These are phyloP conservation scores for Danionella cerebrum DNA, from an alignment of 2,113 vertebrate genomes.

Conservation along the genomic window DNA sequence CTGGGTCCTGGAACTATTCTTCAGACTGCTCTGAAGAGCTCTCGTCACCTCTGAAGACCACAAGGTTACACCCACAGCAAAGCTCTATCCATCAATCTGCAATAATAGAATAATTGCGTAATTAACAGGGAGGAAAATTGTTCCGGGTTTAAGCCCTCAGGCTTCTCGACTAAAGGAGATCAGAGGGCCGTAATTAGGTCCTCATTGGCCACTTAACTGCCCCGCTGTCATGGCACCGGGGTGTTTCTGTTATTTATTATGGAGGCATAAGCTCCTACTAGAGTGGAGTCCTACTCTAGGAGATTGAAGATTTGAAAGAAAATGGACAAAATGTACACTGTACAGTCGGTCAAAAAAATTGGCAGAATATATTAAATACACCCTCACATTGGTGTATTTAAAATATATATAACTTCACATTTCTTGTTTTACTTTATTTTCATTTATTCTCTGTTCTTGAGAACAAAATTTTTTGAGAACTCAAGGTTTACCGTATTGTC, in stretches of 20 bases:
- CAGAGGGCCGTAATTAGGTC: slow-evolving; percentile 58
- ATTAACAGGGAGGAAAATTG: slow-evolving; percentile 57
- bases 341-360: too few relatives aligned
- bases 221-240: slow-evolving; percentile 43
- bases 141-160: slow-evolving; percentile 32
- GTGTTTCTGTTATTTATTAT: slow-evolving; percentile 29
- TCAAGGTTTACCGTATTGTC: too few relatives aligned
- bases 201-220: slow-evolving; percentile 59
- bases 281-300: slow-evolving; percentile 9
- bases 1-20: background rate
- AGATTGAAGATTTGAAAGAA: background rate
- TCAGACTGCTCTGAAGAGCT: slow-evolving; percentile 17
- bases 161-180: slow-evolving; percentile 21
- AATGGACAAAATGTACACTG: too few relatives aligned
- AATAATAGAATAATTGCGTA: slow-evolving; percentile 64
- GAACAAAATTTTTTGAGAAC: too few relatives aligned
- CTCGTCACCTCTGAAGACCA: slow-evolving; percentile 39
- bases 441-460: too few relatives aligned
- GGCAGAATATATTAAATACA: too few relatives aligned
- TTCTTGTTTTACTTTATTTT: too few relatives aligned
- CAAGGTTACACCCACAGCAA: slow-evolving; percentile 44
- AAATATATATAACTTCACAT: too few relatives aligned
- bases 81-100: slow-evolving; percentile 40
- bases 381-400: too few relatives aligned
- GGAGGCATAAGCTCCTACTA: slow-evolving; percentile 17